Percentiles rank a stretch among this genome's conserved stretches.
phyloP scores from a whole-genome alignment of 2,797 vertebrate genomes.

The Falco concolor region DNA sequence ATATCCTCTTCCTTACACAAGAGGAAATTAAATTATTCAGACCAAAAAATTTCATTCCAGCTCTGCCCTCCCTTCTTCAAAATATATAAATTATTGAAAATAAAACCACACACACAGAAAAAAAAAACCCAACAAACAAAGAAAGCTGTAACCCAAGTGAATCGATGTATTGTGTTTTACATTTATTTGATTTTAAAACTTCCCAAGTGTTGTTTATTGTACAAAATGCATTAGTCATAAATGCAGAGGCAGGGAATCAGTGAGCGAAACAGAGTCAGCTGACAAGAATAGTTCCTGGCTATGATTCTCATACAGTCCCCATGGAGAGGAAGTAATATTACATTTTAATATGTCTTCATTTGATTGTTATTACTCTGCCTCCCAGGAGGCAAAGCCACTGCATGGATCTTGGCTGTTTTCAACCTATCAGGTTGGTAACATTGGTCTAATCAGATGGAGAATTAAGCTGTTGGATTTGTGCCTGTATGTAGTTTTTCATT shows the following conservation, averaged over 20 bases:
- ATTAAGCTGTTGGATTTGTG: constrained; percentile 79
- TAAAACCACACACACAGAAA: neutral
- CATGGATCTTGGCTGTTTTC: constrained; percentile 66
- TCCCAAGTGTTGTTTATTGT: neutral
- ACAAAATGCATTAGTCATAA: constrained; percentile 26
- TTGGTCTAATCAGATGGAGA: constrained; percentile 81
- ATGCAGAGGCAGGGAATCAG: constrained; percentile 38
- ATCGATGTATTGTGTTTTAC: neutral
- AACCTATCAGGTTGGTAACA: constrained; percentile 81
- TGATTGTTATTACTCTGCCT: constrained; percentile 62
- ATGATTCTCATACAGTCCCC: constrained; percentile 58
- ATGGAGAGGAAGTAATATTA: constrained; percentile 67
- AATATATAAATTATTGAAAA: neutral
- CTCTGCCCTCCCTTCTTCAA: neutral
- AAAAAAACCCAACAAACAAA: neutral
- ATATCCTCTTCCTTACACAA: neutral
- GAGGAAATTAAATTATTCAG: neutral
- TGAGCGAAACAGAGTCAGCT: constrained; percentile 27
- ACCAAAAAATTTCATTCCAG: neutral
- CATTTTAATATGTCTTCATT: constrained; percentile 71
- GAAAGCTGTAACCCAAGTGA: neutral
- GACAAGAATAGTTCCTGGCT: constrained; percentile 65
- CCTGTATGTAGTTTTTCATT: constrained; percentile 73
- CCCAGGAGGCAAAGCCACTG: constrained; percentile 53
- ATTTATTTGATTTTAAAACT: constrained; percentile 43